These are phyloP conservation scores for Synanceia verrucosa DNA, from an alignment of 2,797 vertebrate genomes.

Conservation along the genomic window DNA sequence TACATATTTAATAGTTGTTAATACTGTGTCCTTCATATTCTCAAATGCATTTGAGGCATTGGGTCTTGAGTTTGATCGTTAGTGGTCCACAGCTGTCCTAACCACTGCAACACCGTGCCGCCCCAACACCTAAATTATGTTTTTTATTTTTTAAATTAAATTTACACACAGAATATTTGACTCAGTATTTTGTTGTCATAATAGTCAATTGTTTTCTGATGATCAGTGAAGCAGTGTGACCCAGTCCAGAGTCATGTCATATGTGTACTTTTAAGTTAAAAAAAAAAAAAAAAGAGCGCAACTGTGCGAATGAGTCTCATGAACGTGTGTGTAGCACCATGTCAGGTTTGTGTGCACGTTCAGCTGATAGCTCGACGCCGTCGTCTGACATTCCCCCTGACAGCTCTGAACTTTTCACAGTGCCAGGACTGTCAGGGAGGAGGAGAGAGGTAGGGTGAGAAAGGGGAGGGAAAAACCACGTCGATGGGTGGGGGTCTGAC, in stretches of 20 bases:
- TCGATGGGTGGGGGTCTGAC: conserved; percentile 31
- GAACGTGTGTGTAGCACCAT: conserved; percentile 35
- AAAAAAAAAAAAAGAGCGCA: conserved; percentile 15
- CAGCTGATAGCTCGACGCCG: conserved; percentile 76
- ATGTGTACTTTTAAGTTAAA: conserved; percentile 11
- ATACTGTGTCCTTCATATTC: too few relatives aligned
- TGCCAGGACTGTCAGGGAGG: conserved; percentile 79
- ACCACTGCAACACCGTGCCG: too few relatives aligned
- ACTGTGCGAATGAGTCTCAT: conserved; percentile 28
- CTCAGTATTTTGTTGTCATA: not conserved
- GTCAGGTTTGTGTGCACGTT: conserved; percentile 55
- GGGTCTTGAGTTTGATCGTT: too few relatives aligned
- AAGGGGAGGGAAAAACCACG: conserved; percentile 48
- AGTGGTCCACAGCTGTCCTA: too few relatives aligned
- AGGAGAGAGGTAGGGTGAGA: conserved; percentile 49
- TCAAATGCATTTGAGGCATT: too few relatives aligned
- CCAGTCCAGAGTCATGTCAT: conserved; percentile 38
- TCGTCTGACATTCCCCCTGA: conserved; percentile 91
- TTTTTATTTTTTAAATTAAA: not conserved
- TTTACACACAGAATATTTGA: not conserved
- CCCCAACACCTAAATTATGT: too few relatives aligned
- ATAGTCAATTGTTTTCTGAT: not conserved
- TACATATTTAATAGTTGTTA: too few relatives aligned
- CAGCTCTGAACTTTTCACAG: conserved; percentile 97
- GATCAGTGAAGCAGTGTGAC: conserved; percentile 25